phyloP scores from a whole-genome alignment of 2,888 invertebrate genomes.

The Gandaritis pyraliata region DNA sequence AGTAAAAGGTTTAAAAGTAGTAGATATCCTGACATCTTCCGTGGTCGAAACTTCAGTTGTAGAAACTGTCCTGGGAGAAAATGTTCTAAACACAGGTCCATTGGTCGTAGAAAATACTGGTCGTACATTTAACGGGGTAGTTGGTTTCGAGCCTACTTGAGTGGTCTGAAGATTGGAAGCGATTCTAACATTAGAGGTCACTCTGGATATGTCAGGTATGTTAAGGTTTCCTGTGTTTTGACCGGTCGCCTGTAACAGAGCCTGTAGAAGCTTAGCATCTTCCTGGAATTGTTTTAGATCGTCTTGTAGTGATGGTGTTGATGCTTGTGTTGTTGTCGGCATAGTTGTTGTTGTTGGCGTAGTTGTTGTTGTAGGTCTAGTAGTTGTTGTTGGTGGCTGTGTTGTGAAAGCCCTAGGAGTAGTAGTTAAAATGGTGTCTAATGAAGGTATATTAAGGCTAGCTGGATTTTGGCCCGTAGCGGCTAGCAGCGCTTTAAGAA shows the following conservation, averaged over 20 bases:
- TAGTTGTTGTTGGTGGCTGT: constrained; percentile 39
- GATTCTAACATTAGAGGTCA: constrained; percentile 75
- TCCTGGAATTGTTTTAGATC: constrained; percentile 73
- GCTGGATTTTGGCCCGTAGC: constrained; percentile 75
- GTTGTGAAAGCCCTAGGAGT: constrained; percentile 46
- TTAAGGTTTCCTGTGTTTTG: constrained; percentile 60
- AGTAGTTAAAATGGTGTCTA: constrained; percentile 58
- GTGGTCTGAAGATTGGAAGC: constrained; percentile 72
- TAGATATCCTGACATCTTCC: constrained; percentile 70
- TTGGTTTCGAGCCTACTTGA: constrained; percentile 67
- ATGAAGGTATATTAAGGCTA: constrained; percentile 67
- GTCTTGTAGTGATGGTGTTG: constrained; percentile 60
- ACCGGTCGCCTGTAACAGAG: constrained; percentile 71
- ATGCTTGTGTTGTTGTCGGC: constrained; percentile 54
- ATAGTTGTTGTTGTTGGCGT: constrained; percentile 41
- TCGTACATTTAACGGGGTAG: constrained; percentile 66
- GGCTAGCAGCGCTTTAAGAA: constrained; percentile 73
- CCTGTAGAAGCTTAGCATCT: constrained; percentile 74
- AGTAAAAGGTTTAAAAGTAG: constrained; percentile 67
- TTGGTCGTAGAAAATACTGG: constrained; percentile 68
- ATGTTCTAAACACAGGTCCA: constrained; percentile 56
- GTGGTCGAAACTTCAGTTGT: constrained; percentile 58
- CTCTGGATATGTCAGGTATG: constrained; percentile 68
- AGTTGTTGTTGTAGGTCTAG: constrained; percentile 46
- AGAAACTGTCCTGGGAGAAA: constrained; percentile 61